Percentiles rank a stretch among this genome's conserved stretches.
phyloP scores from a whole-genome alignment of 2,888 invertebrate genomes.

The Noctua janthe region DNA sequence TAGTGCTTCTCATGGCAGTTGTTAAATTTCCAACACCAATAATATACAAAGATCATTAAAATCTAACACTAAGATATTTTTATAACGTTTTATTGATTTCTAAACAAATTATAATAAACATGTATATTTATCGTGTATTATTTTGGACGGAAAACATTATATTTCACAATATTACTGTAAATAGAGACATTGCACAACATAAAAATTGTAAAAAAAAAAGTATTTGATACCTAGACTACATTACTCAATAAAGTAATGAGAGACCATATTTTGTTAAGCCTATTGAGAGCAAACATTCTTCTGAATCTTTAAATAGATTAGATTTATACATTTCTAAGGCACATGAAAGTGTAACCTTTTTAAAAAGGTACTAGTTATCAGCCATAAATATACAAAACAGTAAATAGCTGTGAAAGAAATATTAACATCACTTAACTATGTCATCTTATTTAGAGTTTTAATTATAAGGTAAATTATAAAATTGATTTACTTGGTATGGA shows the following conservation, averaged over 20 bases:
- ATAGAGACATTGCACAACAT: constrained; percentile 17
- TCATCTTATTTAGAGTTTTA: background rate
- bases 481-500: background rate
- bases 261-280: background rate
- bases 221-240: background rate
- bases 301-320: background rate
- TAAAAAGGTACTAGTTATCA: background rate
- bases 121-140: constrained; percentile 21
- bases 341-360: constrained; percentile 4
- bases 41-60: background rate
- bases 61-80: constrained; percentile 8
- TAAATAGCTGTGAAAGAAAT: constrained; percentile 3
- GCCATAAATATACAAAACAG: constrained; percentile 8
- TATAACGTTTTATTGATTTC: constrained; percentile 52
- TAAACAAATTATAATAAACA: constrained; percentile 47
- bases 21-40: background rate
- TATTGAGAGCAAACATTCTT: background rate
- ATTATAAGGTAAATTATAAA: background rate
- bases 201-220: constrained; percentile 4
- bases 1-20: background rate
- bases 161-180: constrained; percentile 25
- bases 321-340: constrained; percentile 20
- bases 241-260: constrained; percentile 44
- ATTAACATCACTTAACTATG: constrained; percentile 12
- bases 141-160: constrained; percentile 37